These are phyloP conservation scores for Desoria tigrina DNA, from an alignment of 2,888 invertebrate genomes.

Conservation along the genomic window DNA sequence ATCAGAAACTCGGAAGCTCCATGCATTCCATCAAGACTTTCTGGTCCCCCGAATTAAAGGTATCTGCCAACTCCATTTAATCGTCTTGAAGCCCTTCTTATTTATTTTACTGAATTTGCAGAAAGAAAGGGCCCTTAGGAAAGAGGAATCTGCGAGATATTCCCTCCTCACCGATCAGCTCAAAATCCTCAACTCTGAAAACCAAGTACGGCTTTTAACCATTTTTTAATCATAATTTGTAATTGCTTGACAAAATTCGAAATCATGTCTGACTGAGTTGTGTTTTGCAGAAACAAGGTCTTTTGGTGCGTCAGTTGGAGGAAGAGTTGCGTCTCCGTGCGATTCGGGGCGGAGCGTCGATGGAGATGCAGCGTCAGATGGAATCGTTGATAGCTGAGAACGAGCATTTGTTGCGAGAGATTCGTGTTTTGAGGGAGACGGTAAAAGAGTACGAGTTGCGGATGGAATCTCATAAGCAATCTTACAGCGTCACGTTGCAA, in stretches of 20 bases:
- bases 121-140: slow-evolving; percentile 92
- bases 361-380: slow-evolving; percentile 89
- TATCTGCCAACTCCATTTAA: too few relatives aligned
- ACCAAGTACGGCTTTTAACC: slow-evolving; percentile 77
- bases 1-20: slow-evolving; percentile 95
- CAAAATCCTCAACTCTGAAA: slow-evolving; percentile 91
- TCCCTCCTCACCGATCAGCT: slow-evolving; percentile 94
- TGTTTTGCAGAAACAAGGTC: slow-evolving; percentile 92
- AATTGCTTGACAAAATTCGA: neutral
- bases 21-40: slow-evolving; percentile 99
- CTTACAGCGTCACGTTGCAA: slow-evolving; percentile 81
- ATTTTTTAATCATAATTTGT: neutral
- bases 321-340: slow-evolving; percentile 80
- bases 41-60: slow-evolving; percentile 98
- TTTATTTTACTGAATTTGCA: too few relatives aligned
- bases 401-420: slow-evolving; percentile 89
- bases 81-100: too few relatives aligned
- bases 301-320: slow-evolving; percentile 88
- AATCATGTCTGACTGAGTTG: too few relatives aligned
- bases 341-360: slow-evolving; percentile 78
- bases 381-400: slow-evolving; percentile 79
- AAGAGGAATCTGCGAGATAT: slow-evolving; percentile 97
- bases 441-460: slow-evolving; percentile 95
- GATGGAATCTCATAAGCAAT: slow-evolving; percentile 95
- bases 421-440: slow-evolving; percentile 87